Conservation (phyloP, 2,888 invertebrate species). For the Melitaea athalia region DNA sequence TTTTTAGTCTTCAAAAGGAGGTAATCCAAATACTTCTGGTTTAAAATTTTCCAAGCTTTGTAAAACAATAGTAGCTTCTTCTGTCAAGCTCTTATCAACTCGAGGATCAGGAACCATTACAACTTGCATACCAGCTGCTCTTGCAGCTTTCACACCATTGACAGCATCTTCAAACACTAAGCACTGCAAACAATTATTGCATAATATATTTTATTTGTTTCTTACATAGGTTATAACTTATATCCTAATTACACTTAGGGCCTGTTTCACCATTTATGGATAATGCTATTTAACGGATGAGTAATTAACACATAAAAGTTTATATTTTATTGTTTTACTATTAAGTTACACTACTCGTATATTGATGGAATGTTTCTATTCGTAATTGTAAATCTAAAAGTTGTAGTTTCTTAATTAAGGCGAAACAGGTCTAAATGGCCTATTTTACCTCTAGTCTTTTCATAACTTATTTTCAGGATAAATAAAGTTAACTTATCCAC, state of each 20-base stretch:
- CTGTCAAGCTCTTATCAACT: conserved; percentile 54
- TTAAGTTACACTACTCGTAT: no score
- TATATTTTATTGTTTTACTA: no score
- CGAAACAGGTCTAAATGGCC: no score
- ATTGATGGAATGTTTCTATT: no score
- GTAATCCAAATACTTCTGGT: conserved; percentile 92
- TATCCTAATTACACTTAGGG: background rate
- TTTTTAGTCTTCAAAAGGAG: conserved; percentile 77
- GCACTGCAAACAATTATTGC: conserved; percentile 75
- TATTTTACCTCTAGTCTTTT: no score
- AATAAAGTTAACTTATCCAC: no score
- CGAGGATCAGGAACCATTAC: conserved; percentile 90
- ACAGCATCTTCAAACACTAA: conserved; percentile 96
- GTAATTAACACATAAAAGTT: no score
- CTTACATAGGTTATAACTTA: background rate
- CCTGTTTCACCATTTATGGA: no score
- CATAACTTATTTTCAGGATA: no score
- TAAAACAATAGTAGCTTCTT: conserved; percentile 86
- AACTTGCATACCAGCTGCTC: conserved; percentile 92
- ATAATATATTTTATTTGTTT: background rate
- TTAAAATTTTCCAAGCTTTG: conserved; percentile 88
- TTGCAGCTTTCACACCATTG: conserved; percentile 91
- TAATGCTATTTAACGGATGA: no score
- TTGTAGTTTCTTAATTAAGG: no score
- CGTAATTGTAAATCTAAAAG: no score